Evolutionary conservation across 2,113 vertebrate species (phyloP).

Genomic region (Pseudolaguvia tuberculata): DNA sequence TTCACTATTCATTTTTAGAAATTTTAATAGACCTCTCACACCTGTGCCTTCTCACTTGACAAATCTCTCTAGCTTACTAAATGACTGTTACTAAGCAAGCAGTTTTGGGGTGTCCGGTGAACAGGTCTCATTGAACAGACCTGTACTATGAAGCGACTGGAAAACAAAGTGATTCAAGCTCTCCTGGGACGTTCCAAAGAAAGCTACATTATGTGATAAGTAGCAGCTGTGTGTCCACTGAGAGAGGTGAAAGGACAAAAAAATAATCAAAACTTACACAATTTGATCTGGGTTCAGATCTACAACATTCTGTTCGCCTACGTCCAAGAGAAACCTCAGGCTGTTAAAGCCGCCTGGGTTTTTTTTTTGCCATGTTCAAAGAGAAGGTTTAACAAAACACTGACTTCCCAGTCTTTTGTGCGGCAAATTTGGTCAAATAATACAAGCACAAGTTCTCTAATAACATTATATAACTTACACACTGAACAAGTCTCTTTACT

Average conservation of each 20-base stretch:
- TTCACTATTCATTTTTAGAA: too few relatives aligned
- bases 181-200: conserved; percentile 28
- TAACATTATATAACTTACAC: background rate
- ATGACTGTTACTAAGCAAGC: background rate
- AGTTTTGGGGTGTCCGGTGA: background rate
- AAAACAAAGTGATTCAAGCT: conserved; percentile 56
- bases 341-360: background rate
- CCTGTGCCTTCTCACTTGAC: conserved; percentile 59
- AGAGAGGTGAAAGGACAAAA: background rate
- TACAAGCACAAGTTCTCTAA: background rate
- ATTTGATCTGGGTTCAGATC: background rate
- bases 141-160: conserved; percentile 57
- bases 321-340: background rate
- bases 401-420: background rate
- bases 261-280: background rate
- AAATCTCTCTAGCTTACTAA: background rate
- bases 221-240: background rate
- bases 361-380: background rate
- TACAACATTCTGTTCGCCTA: background rate
- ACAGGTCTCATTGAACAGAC: conserved; percentile 56
- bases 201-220: conserved; percentile 13
- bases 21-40: conserved; percentile 60
- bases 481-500: background rate
- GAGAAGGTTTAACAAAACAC: background rate
- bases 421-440: conserved; percentile 4